Percentiles rank a stretch among this genome's conserved stretches.
Evolutionary conservation across 2,113 vertebrate species (phyloP).

Genomic region (Chionodraco myersi): DNA sequence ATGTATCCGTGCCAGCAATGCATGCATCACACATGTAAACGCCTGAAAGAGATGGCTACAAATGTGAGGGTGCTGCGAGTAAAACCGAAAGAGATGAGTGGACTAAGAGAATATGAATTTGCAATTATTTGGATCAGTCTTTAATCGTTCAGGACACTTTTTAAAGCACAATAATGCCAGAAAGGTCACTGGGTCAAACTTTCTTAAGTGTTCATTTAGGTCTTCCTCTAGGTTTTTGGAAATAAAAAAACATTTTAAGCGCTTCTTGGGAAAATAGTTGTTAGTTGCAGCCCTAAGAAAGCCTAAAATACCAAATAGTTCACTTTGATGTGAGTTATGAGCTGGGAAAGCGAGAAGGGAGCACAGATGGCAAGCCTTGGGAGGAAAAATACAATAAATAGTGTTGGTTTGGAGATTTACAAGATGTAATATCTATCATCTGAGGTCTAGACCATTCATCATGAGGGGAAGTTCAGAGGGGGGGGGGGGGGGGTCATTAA

Average conservation of each 20-base stretch:
- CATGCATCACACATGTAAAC: slow-evolving; percentile 11
- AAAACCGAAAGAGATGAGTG: not conserved
- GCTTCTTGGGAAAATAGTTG: not conserved
- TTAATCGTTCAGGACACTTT: not conserved
- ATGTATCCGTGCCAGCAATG: slow-evolving; percentile 15
- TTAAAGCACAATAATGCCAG: not conserved
- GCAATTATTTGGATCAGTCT: not conserved
- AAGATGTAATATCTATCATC: slow-evolving; percentile 36
- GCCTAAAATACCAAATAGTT: not conserved
- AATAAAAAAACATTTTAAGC: not conserved
- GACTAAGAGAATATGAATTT: not conserved
- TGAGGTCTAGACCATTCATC: slow-evolving; percentile 24
- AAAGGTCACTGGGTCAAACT: not conserved
- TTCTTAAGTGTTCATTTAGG: not conserved
- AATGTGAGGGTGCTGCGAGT: not conserved
- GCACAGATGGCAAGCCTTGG: slow-evolving; percentile 19
- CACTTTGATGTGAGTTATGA: slow-evolving; percentile 45
- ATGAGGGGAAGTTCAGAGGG: slow-evolving; percentile 12
- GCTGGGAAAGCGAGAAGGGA: not conserved
- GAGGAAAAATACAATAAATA: slow-evolving; percentile 20
- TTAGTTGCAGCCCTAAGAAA: not conserved
- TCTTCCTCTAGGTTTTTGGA: not conserved
- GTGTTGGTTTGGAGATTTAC: slow-evolving; percentile 25
- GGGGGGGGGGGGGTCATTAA: not conserved
- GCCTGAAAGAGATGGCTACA: not conserved